phyloP scores from a whole-genome alignment of 1,140 invertebrate genomes.

The Macrotrachela quadricornifera region DNA sequence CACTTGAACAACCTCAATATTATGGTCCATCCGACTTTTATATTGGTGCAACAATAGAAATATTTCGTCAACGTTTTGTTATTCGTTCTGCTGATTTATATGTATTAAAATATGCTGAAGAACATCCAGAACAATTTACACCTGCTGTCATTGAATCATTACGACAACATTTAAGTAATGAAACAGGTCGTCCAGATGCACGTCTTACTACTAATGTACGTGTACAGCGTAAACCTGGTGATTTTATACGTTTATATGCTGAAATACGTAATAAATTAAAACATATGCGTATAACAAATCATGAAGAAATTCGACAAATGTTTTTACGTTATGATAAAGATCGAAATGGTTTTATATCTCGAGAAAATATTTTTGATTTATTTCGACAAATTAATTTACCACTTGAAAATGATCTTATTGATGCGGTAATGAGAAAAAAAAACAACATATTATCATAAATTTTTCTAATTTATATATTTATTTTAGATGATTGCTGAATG shows the following conservation, averaged over 20 bases:
- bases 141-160: slow-evolving; percentile 11
- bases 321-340: slow-evolving; percentile 26
- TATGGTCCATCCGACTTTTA: slow-evolving; percentile 30
- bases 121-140: slow-evolving; percentile 23
- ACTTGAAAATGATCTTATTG: slow-evolving; percentile 26
- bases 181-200: slow-evolving; percentile 4
- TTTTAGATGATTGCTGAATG: too few relatives aligned
- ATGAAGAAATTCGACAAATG: slow-evolving; percentile 25
- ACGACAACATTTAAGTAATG: slow-evolving; percentile 2
- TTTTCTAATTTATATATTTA: neutral
- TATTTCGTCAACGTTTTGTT: slow-evolving; percentile 26
- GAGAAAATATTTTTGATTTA: slow-evolving; percentile 21
- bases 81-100: slow-evolving; percentile 28
- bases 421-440: too few relatives aligned
- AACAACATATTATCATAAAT: too few relatives aligned
- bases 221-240: slow-evolving; percentile 1
- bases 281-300: slow-evolving; percentile 27
- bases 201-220: neutral
- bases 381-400: slow-evolving; percentile 22
- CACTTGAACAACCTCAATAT: slow-evolving; percentile 20
- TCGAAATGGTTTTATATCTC: slow-evolving; percentile 22
- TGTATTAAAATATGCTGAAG: slow-evolving; percentile 28
- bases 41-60: slow-evolving; percentile 25
- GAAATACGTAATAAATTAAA: slow-evolving; percentile 27
- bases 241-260: slow-evolving; percentile 1